Percentiles rank a stretch among this genome's conserved stretches.
These are phyloP conservation scores for Scyliorhinus canicula DNA, from an alignment of 2,797 vertebrate species.

Conservation along the genomic window DNA sequence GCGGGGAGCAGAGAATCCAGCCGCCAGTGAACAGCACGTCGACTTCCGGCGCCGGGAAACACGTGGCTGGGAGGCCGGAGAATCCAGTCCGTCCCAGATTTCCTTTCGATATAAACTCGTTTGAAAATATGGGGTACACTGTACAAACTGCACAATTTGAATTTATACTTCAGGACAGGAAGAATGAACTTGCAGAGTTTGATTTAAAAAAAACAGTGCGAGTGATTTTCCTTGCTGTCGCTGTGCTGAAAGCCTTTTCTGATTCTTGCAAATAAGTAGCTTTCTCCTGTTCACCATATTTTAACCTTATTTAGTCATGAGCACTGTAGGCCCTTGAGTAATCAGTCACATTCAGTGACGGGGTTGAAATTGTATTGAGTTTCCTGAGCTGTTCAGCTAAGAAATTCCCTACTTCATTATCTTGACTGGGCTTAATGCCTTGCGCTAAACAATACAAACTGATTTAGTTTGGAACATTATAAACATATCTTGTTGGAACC, in stretches of 20 bases:
- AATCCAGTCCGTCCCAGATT: too few relatives aligned
- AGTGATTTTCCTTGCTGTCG: neutral
- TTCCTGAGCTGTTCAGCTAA: neutral
- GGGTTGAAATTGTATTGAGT: neutral
- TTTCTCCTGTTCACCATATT: neutral
- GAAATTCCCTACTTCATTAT: neutral
- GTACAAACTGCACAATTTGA: neutral
- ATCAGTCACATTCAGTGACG: neutral
- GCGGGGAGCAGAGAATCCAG: too few relatives aligned
- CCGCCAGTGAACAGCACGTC: too few relatives aligned
- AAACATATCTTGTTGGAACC: neutral
- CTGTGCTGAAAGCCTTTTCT: neutral
- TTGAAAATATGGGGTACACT: neutral
- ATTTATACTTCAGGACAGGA: neutral
- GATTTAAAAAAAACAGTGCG: neutral
- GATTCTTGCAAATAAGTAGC: neutral
- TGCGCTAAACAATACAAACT: neutral
- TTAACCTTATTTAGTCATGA: constrained; percentile 12
- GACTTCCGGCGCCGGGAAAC: too few relatives aligned
- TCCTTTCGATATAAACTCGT: neutral
- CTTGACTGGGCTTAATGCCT: neutral
- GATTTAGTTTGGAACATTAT: neutral
- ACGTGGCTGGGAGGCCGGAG: too few relatives aligned
- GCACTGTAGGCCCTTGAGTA: neutral
- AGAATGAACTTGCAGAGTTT: neutral